A percentile compares a stretch with the other conserved stretches of the same genome.
Evolutionary conservation across 2,888 invertebrate species (phyloP).

Genomic region (Hirtodrosophila trivittata): DNA sequence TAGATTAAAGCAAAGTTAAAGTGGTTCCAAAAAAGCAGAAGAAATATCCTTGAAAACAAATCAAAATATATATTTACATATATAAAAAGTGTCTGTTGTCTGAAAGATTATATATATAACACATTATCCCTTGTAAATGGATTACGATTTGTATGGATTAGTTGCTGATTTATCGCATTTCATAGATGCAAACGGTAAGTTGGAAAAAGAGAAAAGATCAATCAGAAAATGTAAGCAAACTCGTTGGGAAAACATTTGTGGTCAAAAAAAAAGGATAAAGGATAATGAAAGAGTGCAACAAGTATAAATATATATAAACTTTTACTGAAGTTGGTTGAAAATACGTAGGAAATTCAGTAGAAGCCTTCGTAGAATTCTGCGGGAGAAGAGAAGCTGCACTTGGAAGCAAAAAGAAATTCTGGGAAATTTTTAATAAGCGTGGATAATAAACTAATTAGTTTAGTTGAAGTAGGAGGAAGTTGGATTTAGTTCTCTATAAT

Average conservation of each 20-base stretch:
- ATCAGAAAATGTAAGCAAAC: slow-evolving; percentile 1
- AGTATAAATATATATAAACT: too few relatives aligned
- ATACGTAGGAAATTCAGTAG: too few relatives aligned
- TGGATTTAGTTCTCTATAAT: too few relatives aligned
- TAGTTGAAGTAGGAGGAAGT: too few relatives aligned
- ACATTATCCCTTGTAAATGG: slow-evolving; percentile 55
- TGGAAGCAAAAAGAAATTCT: too few relatives aligned
- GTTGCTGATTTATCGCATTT: slow-evolving; percentile 66
- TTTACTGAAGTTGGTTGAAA: too few relatives aligned
- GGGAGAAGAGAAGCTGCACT: too few relatives aligned
- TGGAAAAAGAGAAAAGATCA: not conserved
- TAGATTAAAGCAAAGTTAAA: slow-evolving; percentile 9
- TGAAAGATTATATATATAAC: slow-evolving; percentile 1
- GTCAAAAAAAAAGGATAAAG: slow-evolving; percentile 15
- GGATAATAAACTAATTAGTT: too few relatives aligned
- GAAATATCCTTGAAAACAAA: slow-evolving; percentile 8
- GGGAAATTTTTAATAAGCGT: too few relatives aligned
- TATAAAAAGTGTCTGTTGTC: slow-evolving; percentile 3
- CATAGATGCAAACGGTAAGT: slow-evolving; percentile 70
- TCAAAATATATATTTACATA: slow-evolving; percentile 1
- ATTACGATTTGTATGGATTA: slow-evolving; percentile 71
- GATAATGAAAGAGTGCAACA: too few relatives aligned
- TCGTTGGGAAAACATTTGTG: slow-evolving; percentile 31
- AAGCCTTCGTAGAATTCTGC: too few relatives aligned
- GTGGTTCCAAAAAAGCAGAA: slow-evolving; percentile 23